These are phyloP conservation scores for Chaitophorus viminalis DNA, from an alignment of 2,888 invertebrate species.

Conservation along the genomic window DNA sequence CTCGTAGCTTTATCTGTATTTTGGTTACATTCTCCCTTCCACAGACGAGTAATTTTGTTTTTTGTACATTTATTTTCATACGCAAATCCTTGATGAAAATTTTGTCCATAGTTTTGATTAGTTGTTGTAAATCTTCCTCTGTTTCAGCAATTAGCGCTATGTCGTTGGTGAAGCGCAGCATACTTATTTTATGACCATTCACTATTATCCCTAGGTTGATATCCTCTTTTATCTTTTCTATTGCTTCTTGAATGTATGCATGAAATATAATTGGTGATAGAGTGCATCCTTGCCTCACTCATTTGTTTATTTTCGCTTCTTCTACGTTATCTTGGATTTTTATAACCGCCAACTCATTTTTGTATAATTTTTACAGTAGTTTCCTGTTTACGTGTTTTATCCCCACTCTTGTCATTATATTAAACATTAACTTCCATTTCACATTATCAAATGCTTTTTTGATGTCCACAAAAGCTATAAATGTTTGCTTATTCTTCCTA, in stretches of 20 bases:
- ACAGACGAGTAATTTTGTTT: too few species aligned
- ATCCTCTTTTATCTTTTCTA: too few species aligned
- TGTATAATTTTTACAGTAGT: constrained; percentile 20
- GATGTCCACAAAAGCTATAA: constrained; percentile 17
- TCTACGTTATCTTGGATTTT: constrained; percentile 29
- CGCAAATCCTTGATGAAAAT: too few species aligned
- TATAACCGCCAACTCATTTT: constrained; percentile 20
- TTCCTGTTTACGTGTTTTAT: constrained; percentile 14
- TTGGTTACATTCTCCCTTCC: constrained; percentile 6
- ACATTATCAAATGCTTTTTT: constrained; percentile 26
- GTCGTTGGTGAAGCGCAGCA: constrained; percentile 30
- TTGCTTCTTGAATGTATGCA: too few species aligned
- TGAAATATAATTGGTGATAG: too few species aligned
- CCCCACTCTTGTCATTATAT: too few species aligned
- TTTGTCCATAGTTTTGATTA: too few species aligned
- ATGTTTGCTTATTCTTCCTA: constrained; percentile 20
- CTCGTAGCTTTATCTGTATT: constrained; percentile 9
- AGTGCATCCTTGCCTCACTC: constrained; percentile 32
- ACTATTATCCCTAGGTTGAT: too few species aligned
- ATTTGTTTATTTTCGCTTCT: constrained; percentile 38
- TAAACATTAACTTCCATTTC: too few species aligned
- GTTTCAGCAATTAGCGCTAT: constrained; percentile 33
- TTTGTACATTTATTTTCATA: too few species aligned
- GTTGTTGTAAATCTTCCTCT: too few species aligned
- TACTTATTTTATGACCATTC: constrained; percentile 30